Percentiles rank a stretch among this genome's conserved stretches.
These are phyloP conservation scores for Lamellibrachia satsuma DNA, from an alignment of 2,888 invertebrate species.

Conservation along the genomic window DNA sequence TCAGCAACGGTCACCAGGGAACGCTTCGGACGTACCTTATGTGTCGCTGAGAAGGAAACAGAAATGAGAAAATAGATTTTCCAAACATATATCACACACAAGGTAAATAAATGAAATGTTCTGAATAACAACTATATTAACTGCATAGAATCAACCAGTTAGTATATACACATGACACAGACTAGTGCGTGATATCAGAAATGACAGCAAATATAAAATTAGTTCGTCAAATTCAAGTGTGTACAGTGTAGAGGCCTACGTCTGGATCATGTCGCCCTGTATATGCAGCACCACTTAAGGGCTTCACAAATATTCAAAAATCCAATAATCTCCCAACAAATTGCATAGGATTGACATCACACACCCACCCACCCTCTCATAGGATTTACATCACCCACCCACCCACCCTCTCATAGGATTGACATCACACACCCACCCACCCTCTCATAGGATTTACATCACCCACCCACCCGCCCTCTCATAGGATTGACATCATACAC, in stretches of 20 bases:
- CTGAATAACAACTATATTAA: not conserved
- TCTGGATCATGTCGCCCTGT: no score
- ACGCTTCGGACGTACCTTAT: conserved; percentile 40
- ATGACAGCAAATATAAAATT: not conserved
- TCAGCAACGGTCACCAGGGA: conserved; percentile 61
- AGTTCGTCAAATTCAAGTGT: no score
- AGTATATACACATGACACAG: not conserved
- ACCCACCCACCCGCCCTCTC: no score
- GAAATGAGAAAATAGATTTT: not conserved
- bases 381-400: not conserved
- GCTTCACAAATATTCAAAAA: no score
- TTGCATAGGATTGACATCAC: not conserved
- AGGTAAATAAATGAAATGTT: not conserved
- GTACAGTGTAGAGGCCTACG: no score
- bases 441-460: not conserved
- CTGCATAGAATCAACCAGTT: not conserved
- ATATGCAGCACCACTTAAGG: no score
- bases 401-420: not conserved
- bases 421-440: not conserved
- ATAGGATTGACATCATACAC: not conserved
- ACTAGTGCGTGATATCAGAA: not conserved
- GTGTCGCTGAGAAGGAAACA: not conserved
- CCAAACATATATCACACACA: not conserved
- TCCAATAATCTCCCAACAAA: not conserved
- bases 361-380: not conserved